Base-by-base conservation (phyloP, 2,888 invertebrate genomes). In the Pseudococcus viburni region DNA sequence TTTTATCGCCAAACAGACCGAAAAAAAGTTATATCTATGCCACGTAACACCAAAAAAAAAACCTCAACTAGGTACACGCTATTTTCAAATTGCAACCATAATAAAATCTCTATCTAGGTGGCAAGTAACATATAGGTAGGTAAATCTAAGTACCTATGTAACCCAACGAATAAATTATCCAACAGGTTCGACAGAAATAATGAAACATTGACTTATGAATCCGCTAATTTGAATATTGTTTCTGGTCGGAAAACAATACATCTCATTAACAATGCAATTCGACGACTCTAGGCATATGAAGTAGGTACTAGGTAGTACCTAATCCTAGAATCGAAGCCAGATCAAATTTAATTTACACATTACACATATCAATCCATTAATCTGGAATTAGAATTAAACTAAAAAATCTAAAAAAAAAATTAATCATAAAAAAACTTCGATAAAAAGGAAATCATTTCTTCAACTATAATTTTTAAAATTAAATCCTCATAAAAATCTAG, bases 161-260 rank as follows among this genome's bases (percentile, higher is more conserved):
- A 9, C 64, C 22, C 11, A 22, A 22, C 6, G 22, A 64, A 64
- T 64, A 22, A 22, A 64, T 64, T 22, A 64, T 19, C 8, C 11
- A 64, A 64, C 64, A 8, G 64, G 64, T 64, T 64, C 64, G 6
- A 1, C 12, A 22, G 22, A 22, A 64, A 22, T 22, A 22, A 64
- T 64, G 64, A 22, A 64, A 64, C 64, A 64, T 22, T 59, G 59
- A 59, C 17, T 59, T 59, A 59, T 8, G 59, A 59, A 64, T 64
- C 64, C 22, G 64, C 64, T 64, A 22, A 64, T 64, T 64, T 64
- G 64, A 64, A 64, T 64, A 64, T 64, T 64, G 64, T 64, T 64
- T 64, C 22, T 9, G 19, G 64, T 64, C 22, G 9, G 22, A 64
- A 64, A 64, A 64, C 64, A 64, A 64, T 64, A 64, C 64, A 7